Evolutionary conservation across 2,797 vertebrate species (phyloP).

Genomic region (Ctenosaura bakeri): DNA sequence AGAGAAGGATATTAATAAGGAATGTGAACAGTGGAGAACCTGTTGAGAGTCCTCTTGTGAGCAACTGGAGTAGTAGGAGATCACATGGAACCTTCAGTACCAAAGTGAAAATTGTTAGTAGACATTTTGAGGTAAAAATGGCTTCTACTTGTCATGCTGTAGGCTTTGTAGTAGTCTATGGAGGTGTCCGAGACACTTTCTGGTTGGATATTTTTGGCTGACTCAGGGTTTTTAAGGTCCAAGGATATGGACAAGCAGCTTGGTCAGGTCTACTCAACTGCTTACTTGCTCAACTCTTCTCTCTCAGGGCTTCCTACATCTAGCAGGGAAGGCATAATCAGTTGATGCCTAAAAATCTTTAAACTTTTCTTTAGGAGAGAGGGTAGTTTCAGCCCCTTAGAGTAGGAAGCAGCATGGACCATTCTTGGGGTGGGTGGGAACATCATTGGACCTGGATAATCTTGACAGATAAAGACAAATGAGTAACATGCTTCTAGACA

Average conservation of each 20-base stretch:
- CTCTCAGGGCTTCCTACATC: too few relatives aligned
- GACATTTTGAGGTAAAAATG: not conserved
- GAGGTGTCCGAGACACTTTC: not conserved
- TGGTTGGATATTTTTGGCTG: not conserved
- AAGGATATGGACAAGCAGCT: too few relatives aligned
- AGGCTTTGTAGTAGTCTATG: not conserved
- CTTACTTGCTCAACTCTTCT: too few relatives aligned
- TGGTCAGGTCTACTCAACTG: too few relatives aligned
- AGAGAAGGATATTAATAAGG: not conserved
- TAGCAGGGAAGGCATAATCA: too few relatives aligned
- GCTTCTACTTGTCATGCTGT: not conserved
- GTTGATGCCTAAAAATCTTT: too few relatives aligned
- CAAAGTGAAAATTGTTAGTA: not conserved
- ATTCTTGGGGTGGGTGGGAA: too few relatives aligned
- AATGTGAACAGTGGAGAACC: not conserved
- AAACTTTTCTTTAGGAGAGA: too few relatives aligned
- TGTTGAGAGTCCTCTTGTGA: not conserved
- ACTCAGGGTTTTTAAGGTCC: not conserved
- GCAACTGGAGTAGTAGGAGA: not conserved
- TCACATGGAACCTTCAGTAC: not conserved
- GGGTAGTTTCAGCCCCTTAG: too few relatives aligned
- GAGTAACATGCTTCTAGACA: not conserved
- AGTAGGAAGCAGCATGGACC: too few relatives aligned
- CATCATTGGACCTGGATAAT: too few relatives aligned
- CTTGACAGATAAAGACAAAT: not conserved